phyloP scores from a whole-genome alignment of 2,888 invertebrate genomes.

The Theretra japonica region DNA sequence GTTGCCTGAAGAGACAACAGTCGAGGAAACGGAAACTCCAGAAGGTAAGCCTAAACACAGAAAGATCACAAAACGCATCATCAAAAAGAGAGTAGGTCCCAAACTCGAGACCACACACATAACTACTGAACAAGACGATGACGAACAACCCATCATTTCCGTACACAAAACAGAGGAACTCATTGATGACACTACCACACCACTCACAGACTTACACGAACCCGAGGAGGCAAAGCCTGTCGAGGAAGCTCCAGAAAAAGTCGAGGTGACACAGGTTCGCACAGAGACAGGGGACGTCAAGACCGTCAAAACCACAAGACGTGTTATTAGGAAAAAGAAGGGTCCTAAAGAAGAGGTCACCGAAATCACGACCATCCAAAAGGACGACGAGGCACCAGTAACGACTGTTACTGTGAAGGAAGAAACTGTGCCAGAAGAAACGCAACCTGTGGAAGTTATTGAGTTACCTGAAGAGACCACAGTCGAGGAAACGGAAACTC shows the following conservation, averaged over 20 bases:
- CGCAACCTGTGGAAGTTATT: slow-evolving; percentile 33
- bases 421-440: slow-evolving; percentile 48
- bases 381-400: slow-evolving; percentile 36
- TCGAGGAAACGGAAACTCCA: neutral
- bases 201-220: slow-evolving; percentile 37
- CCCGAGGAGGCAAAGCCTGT: slow-evolving; percentile 30
- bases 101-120: slow-evolving; percentile 48
- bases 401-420: slow-evolving; percentile 42
- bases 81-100: slow-evolving; percentile 68
- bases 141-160: slow-evolving; percentile 59
- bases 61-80: slow-evolving; percentile 36
- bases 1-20: no score
- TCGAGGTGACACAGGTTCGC: slow-evolving; percentile 40
- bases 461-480: slow-evolving; percentile 54
- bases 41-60: neutral
- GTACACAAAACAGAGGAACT: slow-evolving; percentile 59
- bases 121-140: slow-evolving; percentile 38
- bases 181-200: slow-evolving; percentile 37
- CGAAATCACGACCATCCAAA: slow-evolving; percentile 43
- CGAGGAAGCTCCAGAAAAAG: slow-evolving; percentile 42
- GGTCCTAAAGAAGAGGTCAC: slow-evolving; percentile 45
- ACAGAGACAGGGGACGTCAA: slow-evolving; percentile 49
- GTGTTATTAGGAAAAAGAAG: slow-evolving; percentile 53
- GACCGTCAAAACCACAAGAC: slow-evolving; percentile 47
- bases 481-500: slow-evolving; percentile 38